Conservation (phyloP, 2,888 invertebrate genomes). For the Synanthedon formicaeformis region DNA sequence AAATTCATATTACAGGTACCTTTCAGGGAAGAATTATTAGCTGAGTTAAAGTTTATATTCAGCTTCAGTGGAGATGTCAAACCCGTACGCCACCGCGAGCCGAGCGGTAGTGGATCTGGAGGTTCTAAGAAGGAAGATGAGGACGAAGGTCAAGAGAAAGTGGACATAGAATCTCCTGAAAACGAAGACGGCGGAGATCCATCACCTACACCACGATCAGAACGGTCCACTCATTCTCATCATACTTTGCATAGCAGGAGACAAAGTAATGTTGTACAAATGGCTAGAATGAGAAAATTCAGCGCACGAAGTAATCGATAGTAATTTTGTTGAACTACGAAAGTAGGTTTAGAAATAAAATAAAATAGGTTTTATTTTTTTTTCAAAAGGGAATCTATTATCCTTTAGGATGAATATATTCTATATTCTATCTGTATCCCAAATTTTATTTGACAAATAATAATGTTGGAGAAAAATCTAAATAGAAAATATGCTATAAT, state of each 20-base stretch:
- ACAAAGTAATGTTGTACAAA: constrained; percentile 54
- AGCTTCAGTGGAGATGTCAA: constrained; percentile 79
- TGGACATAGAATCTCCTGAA: not conserved
- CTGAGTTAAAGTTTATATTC: constrained; percentile 79
- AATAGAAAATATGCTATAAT: too few species aligned
- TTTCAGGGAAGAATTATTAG: constrained; percentile 74
- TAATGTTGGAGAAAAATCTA: too few species aligned
- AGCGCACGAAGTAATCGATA: constrained; percentile 13
- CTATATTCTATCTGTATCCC: too few species aligned
- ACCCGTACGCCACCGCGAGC: constrained; percentile 69
- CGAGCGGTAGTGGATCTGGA: constrained; percentile 38
- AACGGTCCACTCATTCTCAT: constrained; percentile 44
- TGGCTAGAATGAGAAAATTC: constrained; percentile 49
- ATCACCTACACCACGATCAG: constrained; percentile 42
- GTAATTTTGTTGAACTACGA: not conserved
- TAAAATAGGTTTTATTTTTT: too few species aligned
- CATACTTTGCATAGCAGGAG: constrained; percentile 47
- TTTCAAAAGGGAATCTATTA: too few species aligned
- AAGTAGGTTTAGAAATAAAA: too few species aligned
- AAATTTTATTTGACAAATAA: too few species aligned
- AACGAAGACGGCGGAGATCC: constrained; percentile 23
- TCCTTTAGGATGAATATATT: too few species aligned
- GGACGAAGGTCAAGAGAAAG: constrained; percentile 14
- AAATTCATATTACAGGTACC: constrained; percentile 58
- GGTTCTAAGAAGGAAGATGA: constrained; percentile 30